Conservation (phyloP, 2,888 invertebrate genomes). For the Zygaena filipendulae region DNA sequence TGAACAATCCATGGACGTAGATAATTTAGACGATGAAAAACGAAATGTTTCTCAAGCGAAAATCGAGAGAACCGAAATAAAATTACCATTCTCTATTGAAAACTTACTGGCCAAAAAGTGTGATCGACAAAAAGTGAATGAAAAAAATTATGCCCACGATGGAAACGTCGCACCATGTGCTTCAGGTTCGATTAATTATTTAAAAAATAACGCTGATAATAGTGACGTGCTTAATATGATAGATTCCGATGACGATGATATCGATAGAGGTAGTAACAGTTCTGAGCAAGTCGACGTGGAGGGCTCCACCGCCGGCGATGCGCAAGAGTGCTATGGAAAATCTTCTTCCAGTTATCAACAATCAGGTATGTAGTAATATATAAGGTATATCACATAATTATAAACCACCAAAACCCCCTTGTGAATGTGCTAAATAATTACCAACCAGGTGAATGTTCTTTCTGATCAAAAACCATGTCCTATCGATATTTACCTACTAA, state of each 20-base stretch:
- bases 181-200: constrained; percentile 20
- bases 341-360: constrained; percentile 53
- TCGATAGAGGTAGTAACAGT: constrained; percentile 32
- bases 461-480: too few species aligned
- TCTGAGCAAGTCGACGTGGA: constrained; percentile 56
- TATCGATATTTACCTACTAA: too few species aligned
- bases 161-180: background rate
- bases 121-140: constrained; percentile 17
- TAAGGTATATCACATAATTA: background rate
- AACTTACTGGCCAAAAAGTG: constrained; percentile 50
- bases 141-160: constrained; percentile 9
- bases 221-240: constrained; percentile 22
- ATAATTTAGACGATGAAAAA: constrained; percentile 19
- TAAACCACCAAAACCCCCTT: constrained; percentile 1
- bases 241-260: constrained; percentile 34
- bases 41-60: constrained; percentile 20
- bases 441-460: too few species aligned
- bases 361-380: constrained; percentile 31
- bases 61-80: constrained; percentile 34
- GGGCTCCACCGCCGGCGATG: constrained; percentile 36
- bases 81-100: constrained; percentile 53
- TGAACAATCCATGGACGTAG: constrained; percentile 27
- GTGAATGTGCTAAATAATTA: background rate
- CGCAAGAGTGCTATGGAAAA: too few species aligned
- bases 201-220: constrained; percentile 16